Evolutionary conservation across 2,113 vertebrate genomes (phyloP), one percentile per base, ranked within the genome.

Genomic region (Glaucomys volans): DNA sequence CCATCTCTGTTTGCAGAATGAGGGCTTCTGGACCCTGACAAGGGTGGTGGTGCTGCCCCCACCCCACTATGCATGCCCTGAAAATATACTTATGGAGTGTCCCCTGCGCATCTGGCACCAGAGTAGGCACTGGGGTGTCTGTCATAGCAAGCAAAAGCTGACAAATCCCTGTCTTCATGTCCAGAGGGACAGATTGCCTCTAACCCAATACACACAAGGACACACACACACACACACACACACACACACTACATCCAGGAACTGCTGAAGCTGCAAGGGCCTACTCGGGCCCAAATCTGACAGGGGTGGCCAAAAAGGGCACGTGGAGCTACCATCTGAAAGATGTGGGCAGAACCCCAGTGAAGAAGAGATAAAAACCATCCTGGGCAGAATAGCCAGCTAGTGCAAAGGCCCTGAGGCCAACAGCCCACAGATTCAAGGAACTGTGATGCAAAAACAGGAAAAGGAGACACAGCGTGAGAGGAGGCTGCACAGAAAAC

Each of bases 371-470:
- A 64, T 0, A 30, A 64, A 44, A 12, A 76, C 44, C 57, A 64
- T n/a, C 44, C 30, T 13, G 4, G 18, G 42, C 26, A 20, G 42
- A 52, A 35, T 42, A 4, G 12, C 26, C 71, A 20, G 57, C 69
- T 42, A 59, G 35, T 52, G 24, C 82, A 50, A 91, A 94, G 87
- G 40, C n/a, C 69, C 82, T 77, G 88, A 18, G 69, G 87, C 87
- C 59, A 59, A 66, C 20, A 52, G n/a, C 26, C 54, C 57, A n/a
- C 30, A 62, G 40, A 35, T 82, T 87, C 42, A 32, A 62, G 54
- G 66, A 52, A 37, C 50, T 7, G 2, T 72, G 76, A 87, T 7
- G 30, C 11, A 32, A 54, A 50, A 76, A 47, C 28, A 22, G 12
- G 64, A 50, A 35, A 10, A 4, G 12, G 22, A 37, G 37, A 59